These are phyloP conservation scores for Aphodius granarius DNA, from an alignment of 2,888 invertebrate species.

Conservation along the genomic window DNA sequence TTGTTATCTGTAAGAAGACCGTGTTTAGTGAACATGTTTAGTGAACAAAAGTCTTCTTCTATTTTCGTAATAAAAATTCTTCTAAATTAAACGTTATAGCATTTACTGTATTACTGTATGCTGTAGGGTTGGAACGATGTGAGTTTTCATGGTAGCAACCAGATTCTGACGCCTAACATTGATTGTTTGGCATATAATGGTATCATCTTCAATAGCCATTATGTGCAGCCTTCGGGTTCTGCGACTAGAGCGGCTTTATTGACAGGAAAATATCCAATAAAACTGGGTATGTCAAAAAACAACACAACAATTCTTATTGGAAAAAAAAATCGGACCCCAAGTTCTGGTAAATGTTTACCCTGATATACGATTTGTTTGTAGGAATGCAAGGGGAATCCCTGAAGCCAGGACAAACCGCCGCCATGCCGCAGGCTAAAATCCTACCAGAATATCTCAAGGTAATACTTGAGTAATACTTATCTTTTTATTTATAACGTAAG, in stretches of 20 bases:
- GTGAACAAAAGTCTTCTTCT: too few species aligned
- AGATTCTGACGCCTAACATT: constrained; percentile 88
- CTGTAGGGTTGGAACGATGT: constrained; percentile 90
- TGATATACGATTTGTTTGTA: constrained; percentile 39
- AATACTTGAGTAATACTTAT: constrained; percentile 24
- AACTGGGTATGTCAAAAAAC: constrained; percentile 61
- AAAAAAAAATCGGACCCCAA: constrained; percentile 7
- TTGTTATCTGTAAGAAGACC: too few species aligned
- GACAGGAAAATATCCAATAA: constrained; percentile 86
- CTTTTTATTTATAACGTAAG: not conserved
- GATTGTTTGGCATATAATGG: constrained; percentile 85
- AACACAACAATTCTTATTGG: not conserved
- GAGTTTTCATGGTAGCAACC: constrained; percentile 84
- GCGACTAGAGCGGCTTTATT: constrained; percentile 81
- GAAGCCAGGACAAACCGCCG: constrained; percentile 68
- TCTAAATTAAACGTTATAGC: not conserved
- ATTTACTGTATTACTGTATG: constrained; percentile 11
- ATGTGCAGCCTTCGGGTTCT: constrained; percentile 83
- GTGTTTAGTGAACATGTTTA: too few species aligned
- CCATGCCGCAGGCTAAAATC: constrained; percentile 69
- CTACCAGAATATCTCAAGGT: constrained; percentile 67
- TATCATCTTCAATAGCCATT: constrained; percentile 82
- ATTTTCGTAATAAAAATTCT: too few species aligned
- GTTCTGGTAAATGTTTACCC: constrained; percentile 4
- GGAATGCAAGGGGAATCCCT: constrained; percentile 76